Conservation (phyloP, 2,797 vertebrate species). For the Pseudomugil gertrudae region DNA sequence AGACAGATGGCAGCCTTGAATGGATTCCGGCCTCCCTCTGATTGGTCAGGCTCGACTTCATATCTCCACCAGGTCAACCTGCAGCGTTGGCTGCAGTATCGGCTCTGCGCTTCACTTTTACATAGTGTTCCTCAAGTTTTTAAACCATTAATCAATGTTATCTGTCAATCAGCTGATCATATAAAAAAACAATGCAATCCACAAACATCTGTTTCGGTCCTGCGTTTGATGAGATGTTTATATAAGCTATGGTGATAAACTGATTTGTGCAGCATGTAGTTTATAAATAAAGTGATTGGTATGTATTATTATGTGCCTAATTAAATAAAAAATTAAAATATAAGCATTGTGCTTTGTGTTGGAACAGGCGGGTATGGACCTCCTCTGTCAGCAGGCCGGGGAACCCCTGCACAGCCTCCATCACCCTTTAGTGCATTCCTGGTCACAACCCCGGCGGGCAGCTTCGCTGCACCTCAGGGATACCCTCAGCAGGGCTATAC, state of each 20-base stretch:
- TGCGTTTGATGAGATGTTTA: no score
- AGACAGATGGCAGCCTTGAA: constrained; percentile 77
- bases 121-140: constrained; percentile 10
- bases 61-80: constrained; percentile 62
- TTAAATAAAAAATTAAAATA: not conserved
- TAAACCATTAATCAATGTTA: not conserved
- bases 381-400: constrained; percentile 88
- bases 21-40: constrained; percentile 65
- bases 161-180: not conserved
- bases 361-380: constrained; percentile 91
- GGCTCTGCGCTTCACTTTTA: constrained; percentile 24
- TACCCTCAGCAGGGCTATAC: constrained; percentile 95
- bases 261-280: no score
- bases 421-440: constrained; percentile 96
- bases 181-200: not conserved
- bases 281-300: no score
- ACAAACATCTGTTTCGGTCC: not conserved
- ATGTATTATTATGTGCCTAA: not conserved
- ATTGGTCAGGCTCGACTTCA: constrained; percentile 68
- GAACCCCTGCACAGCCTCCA: constrained; percentile 90
- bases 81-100: constrained; percentile 45
- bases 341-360: constrained; percentile 43
- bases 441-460: constrained; percentile 91
- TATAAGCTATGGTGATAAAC: no score
- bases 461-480: constrained; percentile 94